These are phyloP conservation scores for Anguilla megastoma DNA, from an alignment of 2,797 vertebrate species.

Conservation along the genomic window DNA sequence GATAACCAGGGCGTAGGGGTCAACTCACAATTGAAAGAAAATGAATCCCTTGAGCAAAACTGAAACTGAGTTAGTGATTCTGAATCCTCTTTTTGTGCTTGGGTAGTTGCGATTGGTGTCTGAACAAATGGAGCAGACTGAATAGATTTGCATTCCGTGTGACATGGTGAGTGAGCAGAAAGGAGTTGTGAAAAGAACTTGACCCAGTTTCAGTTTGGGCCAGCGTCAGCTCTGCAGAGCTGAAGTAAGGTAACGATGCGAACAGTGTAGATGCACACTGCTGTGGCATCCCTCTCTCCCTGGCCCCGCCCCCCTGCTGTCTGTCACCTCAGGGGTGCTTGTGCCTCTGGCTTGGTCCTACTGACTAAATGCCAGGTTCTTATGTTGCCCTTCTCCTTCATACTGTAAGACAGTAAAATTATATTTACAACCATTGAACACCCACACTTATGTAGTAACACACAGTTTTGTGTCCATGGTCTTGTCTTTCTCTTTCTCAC, in stretches of 20 bases:
- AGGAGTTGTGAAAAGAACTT: not conserved
- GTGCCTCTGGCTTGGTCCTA: not conserved
- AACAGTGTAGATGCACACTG: not conserved
- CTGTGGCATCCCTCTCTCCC: not conserved
- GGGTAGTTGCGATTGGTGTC: not conserved
- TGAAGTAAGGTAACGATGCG: not conserved
- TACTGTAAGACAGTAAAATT: not conserved
- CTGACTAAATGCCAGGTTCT: not conserved
- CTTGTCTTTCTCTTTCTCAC: not conserved
- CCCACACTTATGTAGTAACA: not conserved
- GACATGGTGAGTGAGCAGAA: not conserved
- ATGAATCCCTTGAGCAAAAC: not conserved
- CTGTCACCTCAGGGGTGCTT: not conserved
- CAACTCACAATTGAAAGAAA: not conserved
- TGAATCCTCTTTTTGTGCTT: not conserved
- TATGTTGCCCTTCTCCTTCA: not conserved
- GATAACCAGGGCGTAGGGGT: not conserved
- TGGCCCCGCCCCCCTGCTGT: not conserved
- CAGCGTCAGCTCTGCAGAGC: slow-evolving; percentile 1
- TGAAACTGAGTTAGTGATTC: not conserved
- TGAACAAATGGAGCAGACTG: not conserved
- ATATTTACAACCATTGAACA: not conserved
- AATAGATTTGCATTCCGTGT: not conserved
- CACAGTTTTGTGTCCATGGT: not conserved
- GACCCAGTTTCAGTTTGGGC: slow-evolving; percentile 16